phyloP scores from a whole-genome alignment of 2,888 invertebrate genomes.

The Cantharis rufa region DNA sequence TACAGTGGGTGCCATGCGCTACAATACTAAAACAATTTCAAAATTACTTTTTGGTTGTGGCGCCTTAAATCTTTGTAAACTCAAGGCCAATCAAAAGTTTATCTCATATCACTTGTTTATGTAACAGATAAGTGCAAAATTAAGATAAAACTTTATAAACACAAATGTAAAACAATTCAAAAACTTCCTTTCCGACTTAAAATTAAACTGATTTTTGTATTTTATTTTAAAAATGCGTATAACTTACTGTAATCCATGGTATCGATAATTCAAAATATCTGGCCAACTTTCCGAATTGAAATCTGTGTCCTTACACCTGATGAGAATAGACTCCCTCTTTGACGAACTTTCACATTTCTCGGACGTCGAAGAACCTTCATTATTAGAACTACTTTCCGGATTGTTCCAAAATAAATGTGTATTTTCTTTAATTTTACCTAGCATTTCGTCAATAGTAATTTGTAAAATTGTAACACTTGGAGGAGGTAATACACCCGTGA shows the following conservation, averaged over 20 bases:
- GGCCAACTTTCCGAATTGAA: slow-evolving; percentile 61
- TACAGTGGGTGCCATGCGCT: too few relatives aligned
- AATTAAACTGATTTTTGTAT: too few relatives aligned
- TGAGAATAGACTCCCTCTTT: slow-evolving; percentile 43
- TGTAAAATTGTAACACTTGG: slow-evolving; percentile 73
- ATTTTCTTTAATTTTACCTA: slow-evolving; percentile 52
- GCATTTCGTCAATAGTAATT: slow-evolving; percentile 67
- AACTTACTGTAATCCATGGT: slow-evolving; percentile 75
- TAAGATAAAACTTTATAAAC: neutral
- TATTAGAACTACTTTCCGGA: slow-evolving; percentile 19
- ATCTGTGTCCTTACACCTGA: slow-evolving; percentile 53
- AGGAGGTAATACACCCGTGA: slow-evolving; percentile 75
- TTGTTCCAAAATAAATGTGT: slow-evolving; percentile 5
- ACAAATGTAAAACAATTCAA: neutral
- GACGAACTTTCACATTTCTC: slow-evolving; percentile 24
- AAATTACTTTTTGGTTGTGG: neutral
- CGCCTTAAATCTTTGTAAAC: neutral
- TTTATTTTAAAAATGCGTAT: neutral
- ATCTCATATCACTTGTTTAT: neutral
- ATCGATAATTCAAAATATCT: slow-evolving; percentile 63
- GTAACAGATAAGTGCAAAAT: neutral
- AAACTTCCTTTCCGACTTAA: too few relatives aligned
- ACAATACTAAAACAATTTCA: too few relatives aligned
- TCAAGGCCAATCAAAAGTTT: neutral
- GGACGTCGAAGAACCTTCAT: neutral